A percentile compares a stretch with the other conserved stretches of the same genome.
Conservation (phyloP, 1,140 invertebrate genomes). For the Panagrolaimus sp. region DNA sequence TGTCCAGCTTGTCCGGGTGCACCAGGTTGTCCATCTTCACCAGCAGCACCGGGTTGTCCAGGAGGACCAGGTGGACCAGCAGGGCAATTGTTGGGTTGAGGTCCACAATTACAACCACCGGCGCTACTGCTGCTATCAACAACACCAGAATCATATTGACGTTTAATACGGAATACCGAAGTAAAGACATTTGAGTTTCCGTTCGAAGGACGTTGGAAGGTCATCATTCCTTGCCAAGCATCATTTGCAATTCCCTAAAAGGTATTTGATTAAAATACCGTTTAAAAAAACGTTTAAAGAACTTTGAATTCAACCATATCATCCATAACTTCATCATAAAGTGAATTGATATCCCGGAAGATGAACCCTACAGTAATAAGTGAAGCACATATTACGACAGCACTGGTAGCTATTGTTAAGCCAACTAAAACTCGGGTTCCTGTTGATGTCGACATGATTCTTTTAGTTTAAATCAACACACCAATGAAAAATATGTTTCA, state of each 20-base stretch:
- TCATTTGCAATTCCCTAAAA: constrained; percentile 14
- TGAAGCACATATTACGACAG: neutral
- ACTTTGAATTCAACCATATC: neutral
- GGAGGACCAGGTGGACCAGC: constrained; percentile 13
- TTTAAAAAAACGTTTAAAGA: too few relatives aligned
- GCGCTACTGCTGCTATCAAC: neutral
- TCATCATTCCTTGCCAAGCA: constrained; percentile 16
- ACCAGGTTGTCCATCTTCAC: neutral
- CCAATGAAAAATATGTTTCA: too few relatives aligned
- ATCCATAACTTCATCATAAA: constrained; percentile 11
- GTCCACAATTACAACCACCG: neutral
- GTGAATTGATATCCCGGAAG: neutral
- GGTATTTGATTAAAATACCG: too few relatives aligned
- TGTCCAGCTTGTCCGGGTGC: constrained; percentile 12
- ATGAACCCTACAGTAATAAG: neutral
- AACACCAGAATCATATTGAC: neutral
- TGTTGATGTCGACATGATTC: neutral
- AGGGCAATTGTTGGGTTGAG: constrained; percentile 3
- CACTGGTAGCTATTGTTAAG: neutral
- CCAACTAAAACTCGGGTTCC: constrained; percentile 1
- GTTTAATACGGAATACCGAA: neutral
- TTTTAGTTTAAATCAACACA: too few relatives aligned
- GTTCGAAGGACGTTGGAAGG: neutral
- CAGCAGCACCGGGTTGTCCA: constrained; percentile 18
- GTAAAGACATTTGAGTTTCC: neutral